These are phyloP conservation scores for Diploscapter pachys DNA, from an alignment of 1,140 invertebrate species.

Conservation along the genomic window DNA sequence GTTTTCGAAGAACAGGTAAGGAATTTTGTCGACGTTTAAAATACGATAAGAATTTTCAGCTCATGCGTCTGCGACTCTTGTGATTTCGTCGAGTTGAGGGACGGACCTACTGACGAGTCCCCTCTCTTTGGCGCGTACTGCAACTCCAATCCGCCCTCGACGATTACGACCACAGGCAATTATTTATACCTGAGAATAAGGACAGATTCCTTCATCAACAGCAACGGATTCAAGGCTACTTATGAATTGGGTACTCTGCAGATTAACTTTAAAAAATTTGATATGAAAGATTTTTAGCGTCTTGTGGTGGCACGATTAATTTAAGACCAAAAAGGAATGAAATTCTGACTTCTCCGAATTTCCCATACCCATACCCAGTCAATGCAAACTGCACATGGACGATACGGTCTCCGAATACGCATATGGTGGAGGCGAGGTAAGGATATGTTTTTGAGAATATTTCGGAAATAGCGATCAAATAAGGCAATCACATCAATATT, in stretches of 20 bases:
- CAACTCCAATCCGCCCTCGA: constrained; percentile 38
- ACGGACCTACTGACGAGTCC: constrained; percentile 42
- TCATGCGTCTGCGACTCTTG: constrained; percentile 33
- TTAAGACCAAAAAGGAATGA: constrained; percentile 11
- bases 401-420: constrained; percentile 46
- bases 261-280: background rate
- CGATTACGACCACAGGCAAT: constrained; percentile 50
- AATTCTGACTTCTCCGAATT: constrained; percentile 27
- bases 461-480: background rate
- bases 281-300: constrained; percentile 34
- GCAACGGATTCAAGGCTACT: constrained; percentile 47
- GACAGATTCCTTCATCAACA: constrained; percentile 42
- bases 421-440: constrained; percentile 48
- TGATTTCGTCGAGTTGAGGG: constrained; percentile 51
- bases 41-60: background rate
- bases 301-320: constrained; percentile 51
- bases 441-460: constrained; percentile 1
- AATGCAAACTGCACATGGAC: constrained; percentile 49
- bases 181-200: constrained; percentile 46
- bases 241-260: constrained; percentile 36
- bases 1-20: too few species aligned
- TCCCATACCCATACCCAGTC: constrained; percentile 27
- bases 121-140: constrained; percentile 50
- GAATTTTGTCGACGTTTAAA: too few species aligned
- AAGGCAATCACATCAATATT: constrained; percentile 28